Base-by-base conservation (phyloP, 2,888 invertebrate species). In the Lithodes maja region DNA sequence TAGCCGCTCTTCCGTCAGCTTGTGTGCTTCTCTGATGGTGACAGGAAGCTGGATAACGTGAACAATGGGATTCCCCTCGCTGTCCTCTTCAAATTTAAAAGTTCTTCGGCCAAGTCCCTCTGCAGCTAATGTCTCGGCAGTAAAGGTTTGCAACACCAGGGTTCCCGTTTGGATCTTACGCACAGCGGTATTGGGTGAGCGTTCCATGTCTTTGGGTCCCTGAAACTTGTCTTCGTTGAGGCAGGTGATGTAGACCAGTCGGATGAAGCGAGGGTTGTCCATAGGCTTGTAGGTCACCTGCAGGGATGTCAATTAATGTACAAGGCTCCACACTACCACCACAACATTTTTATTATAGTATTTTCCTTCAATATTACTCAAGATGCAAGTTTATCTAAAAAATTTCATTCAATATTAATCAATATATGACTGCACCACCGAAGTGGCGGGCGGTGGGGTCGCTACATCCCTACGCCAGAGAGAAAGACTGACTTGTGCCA, bases 121-220 rank as follows among this genome's bases (percentile, higher is more conserved):
- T 93, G 98, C 97, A 92, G 95, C 95, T 52, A 99, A 94, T 93
- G 98, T 98, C 94, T 98, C 98, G 0, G 97, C 97, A 91, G 97
- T 96, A 92, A 98, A 94, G 90, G 96, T 95, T 94, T 99, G 99
- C 90, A 98, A 95, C 83, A 99, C 94, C 93, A 97, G 96, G 12
- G 97, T 95, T 80, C 97, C 96, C 3, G 97, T 94, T 86, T 95
- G 95, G 92, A 99, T 97, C 93, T 97, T 95, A 68, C 95, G 94
- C 92, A 96, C 96, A 33, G 97, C 98, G 93, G 96, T 85, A 96
- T 93, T 96, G 49, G 96, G 94, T 1, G 96, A 95, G 93, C 95
- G 95, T 92, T 96, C 95, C 92, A 95, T 94, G 61, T 94, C 94
- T 33, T 94, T 94, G 0, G 96, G 96, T 90, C 96, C 95, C 94